These are phyloP conservation scores for Yoshiicerus persimilis DNA, from an alignment of 1,140 invertebrate species.

Conservation along the genomic window DNA sequence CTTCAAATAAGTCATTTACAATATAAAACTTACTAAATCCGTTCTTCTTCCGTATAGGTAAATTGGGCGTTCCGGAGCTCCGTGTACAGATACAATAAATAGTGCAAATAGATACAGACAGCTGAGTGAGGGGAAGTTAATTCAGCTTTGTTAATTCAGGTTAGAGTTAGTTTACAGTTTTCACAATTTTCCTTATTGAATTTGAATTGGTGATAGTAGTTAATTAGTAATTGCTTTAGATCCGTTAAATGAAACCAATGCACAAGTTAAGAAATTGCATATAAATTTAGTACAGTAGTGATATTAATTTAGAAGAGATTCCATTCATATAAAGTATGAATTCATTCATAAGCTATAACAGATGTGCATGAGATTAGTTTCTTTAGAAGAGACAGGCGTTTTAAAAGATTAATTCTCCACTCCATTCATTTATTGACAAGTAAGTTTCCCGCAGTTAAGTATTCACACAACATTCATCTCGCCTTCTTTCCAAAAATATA, in stretches of 20 bases:
- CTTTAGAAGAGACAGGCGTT: too few species aligned
- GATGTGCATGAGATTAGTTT: not conserved
- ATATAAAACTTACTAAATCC: constrained; percentile 1
- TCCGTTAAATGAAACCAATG: not conserved
- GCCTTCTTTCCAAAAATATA: not conserved
- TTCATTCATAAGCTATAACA: not conserved
- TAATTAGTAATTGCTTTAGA: not conserved
- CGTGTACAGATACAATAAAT: not conserved
- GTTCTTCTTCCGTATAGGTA: not conserved
- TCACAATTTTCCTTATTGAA: not conserved
- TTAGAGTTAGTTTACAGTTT: not conserved
- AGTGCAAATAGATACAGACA: not conserved
- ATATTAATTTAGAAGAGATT: not conserved
- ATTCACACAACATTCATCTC: not conserved
- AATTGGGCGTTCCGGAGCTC: not conserved
- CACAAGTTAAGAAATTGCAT: not conserved
- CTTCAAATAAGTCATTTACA: not conserved
- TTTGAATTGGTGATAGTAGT: not conserved
- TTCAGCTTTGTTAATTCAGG: not conserved
- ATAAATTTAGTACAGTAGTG: not conserved
- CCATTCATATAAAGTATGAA: not conserved
- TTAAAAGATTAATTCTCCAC: not conserved
- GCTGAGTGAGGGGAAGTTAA: not conserved
- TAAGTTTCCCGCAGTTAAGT: not conserved
- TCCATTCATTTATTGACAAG: constrained; percentile 6